Conservation (phyloP, 2,888 invertebrate species). For the Rhingia rostrata region DNA sequence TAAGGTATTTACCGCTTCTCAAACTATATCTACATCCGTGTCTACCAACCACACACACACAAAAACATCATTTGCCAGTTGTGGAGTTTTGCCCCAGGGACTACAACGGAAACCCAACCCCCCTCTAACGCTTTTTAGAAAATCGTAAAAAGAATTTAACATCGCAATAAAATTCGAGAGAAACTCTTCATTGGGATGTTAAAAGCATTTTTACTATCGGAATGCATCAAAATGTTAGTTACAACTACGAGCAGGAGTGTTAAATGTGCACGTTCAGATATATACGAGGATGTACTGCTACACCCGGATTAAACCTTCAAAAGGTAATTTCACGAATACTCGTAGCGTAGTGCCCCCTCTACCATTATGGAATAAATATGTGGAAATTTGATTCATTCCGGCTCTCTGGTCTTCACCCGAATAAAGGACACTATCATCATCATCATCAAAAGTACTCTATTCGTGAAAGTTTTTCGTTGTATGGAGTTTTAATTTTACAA, state of each 20-base stretch:
- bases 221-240: conserved; percentile 64
- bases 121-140: conserved; percentile 53
- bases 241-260: conserved; percentile 5
- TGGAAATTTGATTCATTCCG: conserved; percentile 56
- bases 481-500: conserved; percentile 20
- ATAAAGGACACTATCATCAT: conserved; percentile 7
- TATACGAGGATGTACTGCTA: conserved; percentile 32
- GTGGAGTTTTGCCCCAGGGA: conserved; percentile 10
- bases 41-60: neutral
- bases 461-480: conserved; percentile 18
- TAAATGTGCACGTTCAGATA: conserved; percentile 9
- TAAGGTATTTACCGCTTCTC: conserved; percentile 31
- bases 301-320: conserved; percentile 21
- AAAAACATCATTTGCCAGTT: conserved; percentile 9
- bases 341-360: conserved; percentile 23
- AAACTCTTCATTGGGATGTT: conserved; percentile 65
- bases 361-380: conserved; percentile 25
- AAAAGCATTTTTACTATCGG: conserved; percentile 74
- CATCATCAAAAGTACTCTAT: conserved; percentile 42
- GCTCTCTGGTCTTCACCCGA: neutral
- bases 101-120: conserved; percentile 30
- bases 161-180: conserved; percentile 67
- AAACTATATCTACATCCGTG: neutral
- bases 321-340: conserved; percentile 41
- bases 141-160: conserved; percentile 71